A percentile compares a stretch with the other conserved stretches of the same genome.
Evolutionary conservation across 2,888 invertebrate species (phyloP).

Genomic region (Drosophila buzzatii): DNA sequence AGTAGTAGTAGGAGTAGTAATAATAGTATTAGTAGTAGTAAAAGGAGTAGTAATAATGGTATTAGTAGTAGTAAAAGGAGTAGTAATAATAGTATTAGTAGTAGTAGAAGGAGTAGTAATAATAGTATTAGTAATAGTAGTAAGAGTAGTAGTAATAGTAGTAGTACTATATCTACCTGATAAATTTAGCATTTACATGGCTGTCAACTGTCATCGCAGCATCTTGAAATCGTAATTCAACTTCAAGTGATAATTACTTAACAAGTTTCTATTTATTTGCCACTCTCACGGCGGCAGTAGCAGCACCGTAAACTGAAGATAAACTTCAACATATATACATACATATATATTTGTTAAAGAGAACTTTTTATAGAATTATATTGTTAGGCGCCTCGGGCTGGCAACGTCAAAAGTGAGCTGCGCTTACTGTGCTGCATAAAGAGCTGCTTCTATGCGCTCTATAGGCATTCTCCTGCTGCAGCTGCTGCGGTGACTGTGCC

Average conservation of each 20-base stretch:
- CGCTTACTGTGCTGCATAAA: background rate
- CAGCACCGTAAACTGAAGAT: background rate
- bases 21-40: too few species aligned
- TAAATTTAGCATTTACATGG: background rate
- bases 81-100: too few species aligned
- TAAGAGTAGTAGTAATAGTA: too few species aligned
- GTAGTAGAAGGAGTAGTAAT: too few species aligned
- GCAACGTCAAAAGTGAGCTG: conserved; percentile 4
- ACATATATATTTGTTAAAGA: background rate
- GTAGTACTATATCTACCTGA: background rate
- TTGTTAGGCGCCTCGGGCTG: background rate
- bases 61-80: too few species aligned
- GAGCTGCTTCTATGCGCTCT: background rate
- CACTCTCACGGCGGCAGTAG: background rate
- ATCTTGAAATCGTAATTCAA: background rate
- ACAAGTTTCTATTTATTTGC: background rate
- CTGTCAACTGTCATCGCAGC: background rate
- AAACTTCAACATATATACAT: background rate
- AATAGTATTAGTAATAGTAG: too few species aligned
- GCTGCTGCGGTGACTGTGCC: background rate
- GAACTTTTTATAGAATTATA: conserved; percentile 4
- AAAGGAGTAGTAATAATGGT: too few species aligned
- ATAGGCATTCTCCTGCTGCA: background rate
- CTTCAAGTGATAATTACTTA: conserved; percentile 5
- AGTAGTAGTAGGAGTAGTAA: too few species aligned